Conservation (phyloP, 2,797 vertebrate genomes). For the Arremon brunneinucha region DNA sequence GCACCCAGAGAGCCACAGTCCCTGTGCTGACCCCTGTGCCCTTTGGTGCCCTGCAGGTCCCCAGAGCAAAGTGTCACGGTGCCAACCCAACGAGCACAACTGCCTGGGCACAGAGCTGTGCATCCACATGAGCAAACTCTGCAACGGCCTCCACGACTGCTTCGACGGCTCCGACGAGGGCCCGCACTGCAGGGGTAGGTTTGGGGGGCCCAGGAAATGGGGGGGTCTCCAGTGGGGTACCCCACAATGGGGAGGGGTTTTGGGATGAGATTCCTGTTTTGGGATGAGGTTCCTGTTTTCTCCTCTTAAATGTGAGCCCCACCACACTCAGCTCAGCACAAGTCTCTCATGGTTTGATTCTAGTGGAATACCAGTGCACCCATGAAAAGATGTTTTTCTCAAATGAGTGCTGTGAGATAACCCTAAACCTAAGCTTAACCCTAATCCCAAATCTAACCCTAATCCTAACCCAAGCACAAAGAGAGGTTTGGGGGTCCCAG, state of each 20-base stretch:
- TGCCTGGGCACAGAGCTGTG: conserved; percentile 91
- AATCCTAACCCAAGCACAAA: too few species aligned
- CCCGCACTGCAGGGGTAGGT: conserved; percentile 88
- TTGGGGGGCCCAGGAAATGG: fast-evolving
- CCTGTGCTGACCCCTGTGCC: background rate
- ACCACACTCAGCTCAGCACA: background rate
- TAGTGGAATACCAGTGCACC: too few species aligned
- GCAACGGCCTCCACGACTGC: conserved; percentile 88
- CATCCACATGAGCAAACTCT: conserved; percentile 89
- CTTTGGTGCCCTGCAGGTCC: conserved; percentile 77
- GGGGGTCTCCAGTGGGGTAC: fast-evolving
- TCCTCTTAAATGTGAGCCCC: background rate
- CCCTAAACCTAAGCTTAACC: too few species aligned
- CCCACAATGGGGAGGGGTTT: too few species aligned
- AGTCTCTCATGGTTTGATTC: background rate
- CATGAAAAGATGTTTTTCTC: too few species aligned
- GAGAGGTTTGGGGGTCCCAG: too few species aligned
- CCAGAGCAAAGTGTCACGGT: conserved; percentile 87
- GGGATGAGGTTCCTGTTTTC: background rate
- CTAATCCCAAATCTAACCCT: too few species aligned
- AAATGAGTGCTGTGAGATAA: too few species aligned
- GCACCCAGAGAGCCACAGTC: fast-evolving
- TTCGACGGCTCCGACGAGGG: conserved; percentile 90
- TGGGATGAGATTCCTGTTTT: background rate
- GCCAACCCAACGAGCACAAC: conserved; percentile 90